A percentile compares a stretch with the other conserved stretches of the same genome.
Conservation (phyloP, 2,888 invertebrate species). For the Pseudococcus jackbeardsleyi region DNA sequence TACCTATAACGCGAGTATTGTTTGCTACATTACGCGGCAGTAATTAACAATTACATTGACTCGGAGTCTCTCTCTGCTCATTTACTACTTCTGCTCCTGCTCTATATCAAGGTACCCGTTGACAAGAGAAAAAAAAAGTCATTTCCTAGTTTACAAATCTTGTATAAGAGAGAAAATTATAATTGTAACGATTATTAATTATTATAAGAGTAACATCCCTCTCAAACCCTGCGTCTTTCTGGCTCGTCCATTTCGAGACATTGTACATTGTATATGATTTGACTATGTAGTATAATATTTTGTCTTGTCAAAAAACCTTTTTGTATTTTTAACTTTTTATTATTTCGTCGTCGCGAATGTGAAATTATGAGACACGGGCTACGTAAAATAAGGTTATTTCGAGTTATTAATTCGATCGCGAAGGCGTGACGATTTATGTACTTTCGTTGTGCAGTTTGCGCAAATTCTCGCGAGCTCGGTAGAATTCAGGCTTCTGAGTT, state of each 20-base stretch:
- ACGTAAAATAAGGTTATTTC: constrained; percentile 6
- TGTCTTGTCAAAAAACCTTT: neutral
- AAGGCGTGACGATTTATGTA: neutral
- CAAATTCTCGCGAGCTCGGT: neutral
- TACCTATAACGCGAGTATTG: neutral
- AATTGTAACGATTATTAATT: too few relatives aligned
- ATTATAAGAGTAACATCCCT: too few relatives aligned
- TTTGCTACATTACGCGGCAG: neutral
- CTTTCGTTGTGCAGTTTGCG: neutral
- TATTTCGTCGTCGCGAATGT: neutral
- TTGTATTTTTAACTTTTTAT: constrained; percentile 1
- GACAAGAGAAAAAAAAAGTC: neutral
- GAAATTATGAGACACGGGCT: neutral
- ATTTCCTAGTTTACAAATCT: neutral
- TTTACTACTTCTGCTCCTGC: neutral
- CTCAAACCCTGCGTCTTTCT: neutral
- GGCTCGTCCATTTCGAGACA: neutral
- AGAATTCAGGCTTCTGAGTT: neutral
- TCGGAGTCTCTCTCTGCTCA: neutral
- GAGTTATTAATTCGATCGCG: constrained; percentile 16
- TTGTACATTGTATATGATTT: neutral
- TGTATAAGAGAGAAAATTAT: too few relatives aligned
- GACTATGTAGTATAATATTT: too few relatives aligned
- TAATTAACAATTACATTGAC: neutral
- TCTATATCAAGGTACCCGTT: neutral